Conservation (phyloP, 1,140 invertebrate species). For the Spodoptera litura region DNA sequence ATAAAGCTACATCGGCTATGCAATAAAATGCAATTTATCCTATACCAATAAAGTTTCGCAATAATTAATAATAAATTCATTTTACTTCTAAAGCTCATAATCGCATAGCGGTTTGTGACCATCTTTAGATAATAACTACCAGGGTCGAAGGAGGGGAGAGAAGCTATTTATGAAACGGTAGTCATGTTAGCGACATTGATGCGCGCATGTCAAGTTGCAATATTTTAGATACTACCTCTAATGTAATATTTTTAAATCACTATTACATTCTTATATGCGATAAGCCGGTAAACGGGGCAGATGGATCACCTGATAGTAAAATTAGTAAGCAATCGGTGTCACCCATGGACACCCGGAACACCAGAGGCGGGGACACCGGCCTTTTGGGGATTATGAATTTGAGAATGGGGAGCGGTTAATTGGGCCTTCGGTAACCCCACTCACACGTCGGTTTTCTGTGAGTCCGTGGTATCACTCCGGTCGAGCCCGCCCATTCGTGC, state of each 20-base stretch:
- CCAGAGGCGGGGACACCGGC: too few relatives aligned
- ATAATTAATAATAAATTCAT: background rate
- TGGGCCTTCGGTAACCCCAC: too few relatives aligned
- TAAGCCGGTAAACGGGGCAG: background rate
- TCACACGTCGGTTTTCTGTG: too few relatives aligned
- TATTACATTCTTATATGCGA: too few relatives aligned
- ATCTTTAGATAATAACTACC: constrained; percentile 4
- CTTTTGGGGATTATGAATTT: too few relatives aligned
- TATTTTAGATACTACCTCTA: background rate
- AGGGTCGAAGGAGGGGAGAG: constrained; percentile 5
- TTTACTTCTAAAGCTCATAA: background rate
- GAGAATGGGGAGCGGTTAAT: too few relatives aligned
- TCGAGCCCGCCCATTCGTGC: too few relatives aligned
- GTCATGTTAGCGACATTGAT: constrained; percentile 7
- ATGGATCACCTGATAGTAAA: too few relatives aligned
- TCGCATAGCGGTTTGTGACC: background rate
- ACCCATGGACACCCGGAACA: too few relatives aligned
- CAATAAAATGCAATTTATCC: background rate
- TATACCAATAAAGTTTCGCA: background rate
- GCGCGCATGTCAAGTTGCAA: background rate
- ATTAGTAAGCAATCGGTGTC: too few relatives aligned
- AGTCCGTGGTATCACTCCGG: too few relatives aligned
- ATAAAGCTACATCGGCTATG: background rate
- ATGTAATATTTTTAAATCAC: too few relatives aligned
- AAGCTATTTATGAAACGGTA: constrained; percentile 32